Evolutionary conservation across 2,797 vertebrate genomes (phyloP).

Genomic region (Amphiprion clarkii): DNA sequence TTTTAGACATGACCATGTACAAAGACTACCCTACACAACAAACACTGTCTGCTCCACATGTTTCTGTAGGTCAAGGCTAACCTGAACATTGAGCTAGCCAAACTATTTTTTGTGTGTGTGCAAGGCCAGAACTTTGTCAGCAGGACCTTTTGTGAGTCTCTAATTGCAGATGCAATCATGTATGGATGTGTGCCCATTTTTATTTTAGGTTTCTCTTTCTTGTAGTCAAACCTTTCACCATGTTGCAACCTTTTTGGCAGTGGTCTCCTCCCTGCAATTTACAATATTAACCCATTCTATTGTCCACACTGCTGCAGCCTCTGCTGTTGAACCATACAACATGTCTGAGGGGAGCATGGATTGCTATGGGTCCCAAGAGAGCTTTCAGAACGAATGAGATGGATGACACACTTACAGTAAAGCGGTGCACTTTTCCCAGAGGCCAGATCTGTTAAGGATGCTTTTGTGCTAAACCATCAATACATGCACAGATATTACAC

Average conservation of each 20-base stretch:
- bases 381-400: slow-evolving; percentile 72
- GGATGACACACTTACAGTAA: slow-evolving; percentile 72
- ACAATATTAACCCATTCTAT: slow-evolving; percentile 58
- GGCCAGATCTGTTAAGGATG: slow-evolving; percentile 60
- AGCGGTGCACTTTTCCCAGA: slow-evolving; percentile 54
- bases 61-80: slow-evolving; percentile 43
- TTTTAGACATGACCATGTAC: slow-evolving; percentile 37
- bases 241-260: slow-evolving; percentile 21
- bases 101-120: slow-evolving; percentile 24
- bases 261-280: slow-evolving; percentile 39
- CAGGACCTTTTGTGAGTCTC: slow-evolving; percentile 7
- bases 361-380: slow-evolving; percentile 62
- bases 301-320: slow-evolving; percentile 50
- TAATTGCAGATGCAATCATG: slow-evolving; percentile 16
- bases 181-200: slow-evolving; percentile 26
- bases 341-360: slow-evolving; percentile 61
- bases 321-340: slow-evolving; percentile 47
- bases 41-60: slow-evolving; percentile 14
- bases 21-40: slow-evolving; percentile 24
- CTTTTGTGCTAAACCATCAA: slow-evolving; percentile 65
- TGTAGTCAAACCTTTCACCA: slow-evolving; percentile 41
- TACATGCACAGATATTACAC: slow-evolving; percentile 59
- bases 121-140: slow-evolving; percentile 34
- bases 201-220: slow-evolving; percentile 29
- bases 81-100: slow-evolving; percentile 26